A percentile compares a stretch with the other conserved stretches of the same genome.
Conservation (phyloP, 2,888 invertebrate genomes). For the Oscheius sp. region DNA sequence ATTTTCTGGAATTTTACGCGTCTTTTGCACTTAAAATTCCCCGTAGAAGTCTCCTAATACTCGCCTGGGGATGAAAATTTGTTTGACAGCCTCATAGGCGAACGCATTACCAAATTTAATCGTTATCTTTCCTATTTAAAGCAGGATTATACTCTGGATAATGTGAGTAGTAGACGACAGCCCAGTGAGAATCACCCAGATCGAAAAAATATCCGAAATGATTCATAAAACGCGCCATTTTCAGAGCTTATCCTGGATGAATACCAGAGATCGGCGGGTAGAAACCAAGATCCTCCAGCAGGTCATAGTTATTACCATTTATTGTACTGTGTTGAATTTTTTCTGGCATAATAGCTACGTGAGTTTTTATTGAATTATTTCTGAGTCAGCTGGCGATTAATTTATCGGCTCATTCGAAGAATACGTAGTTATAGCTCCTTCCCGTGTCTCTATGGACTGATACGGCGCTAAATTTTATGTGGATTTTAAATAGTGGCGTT, state of each 20-base stretch:
- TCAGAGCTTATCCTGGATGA: not conserved
- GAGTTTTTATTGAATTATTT: no score
- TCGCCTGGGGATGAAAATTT: no score
- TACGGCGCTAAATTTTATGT: slow-evolving; percentile 64
- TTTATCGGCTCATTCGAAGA: not conserved
- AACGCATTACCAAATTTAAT: not conserved
- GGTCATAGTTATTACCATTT: slow-evolving; percentile 61
- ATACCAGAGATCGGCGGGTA: slow-evolving; percentile 17
- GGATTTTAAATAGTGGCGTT: slow-evolving; percentile 65
- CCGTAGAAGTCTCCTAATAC: no score
- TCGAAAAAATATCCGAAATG: no score
- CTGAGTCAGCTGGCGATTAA: not conserved
- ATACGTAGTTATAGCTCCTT: slow-evolving; percentile 47
- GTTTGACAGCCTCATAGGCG: no score
- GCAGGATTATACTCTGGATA: not conserved
- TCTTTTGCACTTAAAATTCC: no score
- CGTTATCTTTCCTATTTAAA: not conserved
- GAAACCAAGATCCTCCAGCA: slow-evolving; percentile 63
- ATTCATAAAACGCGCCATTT: no score
- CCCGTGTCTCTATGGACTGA: slow-evolving; percentile 57
- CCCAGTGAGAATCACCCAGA: no score
- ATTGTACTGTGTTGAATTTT: slow-evolving; percentile 62
- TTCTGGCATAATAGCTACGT: slow-evolving; percentile 60
- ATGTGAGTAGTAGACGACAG: not conserved
- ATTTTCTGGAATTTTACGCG: no score